Base-by-base conservation (phyloP, 2,113 vertebrate species). In the Cyphomyrus plagiostoma region DNA sequence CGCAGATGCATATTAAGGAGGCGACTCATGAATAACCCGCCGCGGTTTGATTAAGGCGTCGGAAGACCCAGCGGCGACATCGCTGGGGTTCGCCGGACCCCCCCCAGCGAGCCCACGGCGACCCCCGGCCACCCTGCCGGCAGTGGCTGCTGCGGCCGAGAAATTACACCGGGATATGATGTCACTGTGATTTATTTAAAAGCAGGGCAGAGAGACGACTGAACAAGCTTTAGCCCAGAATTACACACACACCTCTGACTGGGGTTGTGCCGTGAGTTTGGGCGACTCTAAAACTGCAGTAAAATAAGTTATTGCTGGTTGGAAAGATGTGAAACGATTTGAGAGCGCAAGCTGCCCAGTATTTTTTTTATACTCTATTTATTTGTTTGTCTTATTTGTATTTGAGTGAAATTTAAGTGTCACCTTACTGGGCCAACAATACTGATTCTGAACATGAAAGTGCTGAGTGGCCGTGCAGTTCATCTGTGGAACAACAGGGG, bases 41-140 rank as follows among this genome's bases (percentile, higher is more conserved):
- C 48, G 7, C 62, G 30, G 88, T 89, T 39, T 89, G 86, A 88
- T 88, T 88, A 62, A 89, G 70, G 17, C 8, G 30, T 74, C 53
- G 70, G 74, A 82, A 48, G 39, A 46, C 26, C 74, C n/a, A 84
- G 30, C 42, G 9, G 88, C 13, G 35, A 35, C 46, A 19, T 70
- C 88, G 11, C 23, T 15, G 62, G 66, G 58, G 88, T 88, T 62
- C n/a, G 74, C 82, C 39, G 53, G 83, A 80, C 56, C 53, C 82
- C 74, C 45, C 17, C 42, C 42, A n/a, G 89, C 5, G 80, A 70
- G 83, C 39, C 85, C 13, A 50, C 13, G 7, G 85, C 50, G 85
- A 53, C 50, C 85, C n/a, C 2, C 4, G 11, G 85, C 48, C 48
- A 53, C 48, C 85, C 85, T 48, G 26, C 48, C 26, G 13, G n/a